Conservation (phyloP, 2,113 vertebrate species). For the Pantherophis guttatus region DNA sequence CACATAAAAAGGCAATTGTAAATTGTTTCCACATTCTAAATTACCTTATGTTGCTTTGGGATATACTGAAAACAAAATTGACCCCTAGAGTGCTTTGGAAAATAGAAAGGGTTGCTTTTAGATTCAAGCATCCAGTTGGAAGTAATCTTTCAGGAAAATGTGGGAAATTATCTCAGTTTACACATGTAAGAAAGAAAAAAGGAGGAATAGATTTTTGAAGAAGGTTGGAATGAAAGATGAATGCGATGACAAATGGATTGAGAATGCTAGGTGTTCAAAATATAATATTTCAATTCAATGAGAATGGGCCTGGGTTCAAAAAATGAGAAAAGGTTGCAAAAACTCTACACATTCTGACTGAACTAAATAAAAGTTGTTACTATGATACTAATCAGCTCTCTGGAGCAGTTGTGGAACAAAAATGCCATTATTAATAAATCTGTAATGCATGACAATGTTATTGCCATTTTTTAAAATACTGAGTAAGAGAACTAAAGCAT, state of each 20-base stretch:
- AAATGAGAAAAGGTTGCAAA: background rate
- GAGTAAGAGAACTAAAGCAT: background rate
- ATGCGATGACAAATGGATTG: background rate
- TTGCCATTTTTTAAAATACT: background rate
- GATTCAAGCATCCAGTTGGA: conserved; percentile 23
- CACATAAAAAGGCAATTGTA: conserved; percentile 48
- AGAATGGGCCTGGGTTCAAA: background rate
- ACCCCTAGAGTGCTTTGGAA: background rate
- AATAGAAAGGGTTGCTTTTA: conserved; percentile 44
- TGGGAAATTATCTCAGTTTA: conserved; percentile 39
- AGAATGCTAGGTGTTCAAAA: background rate
- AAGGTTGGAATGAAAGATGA: background rate
- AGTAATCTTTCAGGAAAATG: conserved; percentile 24
- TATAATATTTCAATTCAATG: background rate
- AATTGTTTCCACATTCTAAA: conserved; percentile 57
- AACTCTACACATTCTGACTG: background rate
- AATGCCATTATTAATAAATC: conserved; percentile 9
- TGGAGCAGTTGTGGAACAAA: background rate
- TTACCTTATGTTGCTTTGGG: conserved; percentile 30
- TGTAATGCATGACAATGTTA: background rate
- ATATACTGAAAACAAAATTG: conserved; percentile 41
- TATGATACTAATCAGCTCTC: background rate
- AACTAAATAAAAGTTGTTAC: conserved; percentile 1
- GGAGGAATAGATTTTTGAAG: conserved; percentile 3
- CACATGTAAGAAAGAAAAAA: background rate